Base-by-base conservation (phyloP, 2,113 vertebrate genomes). In the Rhombomys opimus region DNA sequence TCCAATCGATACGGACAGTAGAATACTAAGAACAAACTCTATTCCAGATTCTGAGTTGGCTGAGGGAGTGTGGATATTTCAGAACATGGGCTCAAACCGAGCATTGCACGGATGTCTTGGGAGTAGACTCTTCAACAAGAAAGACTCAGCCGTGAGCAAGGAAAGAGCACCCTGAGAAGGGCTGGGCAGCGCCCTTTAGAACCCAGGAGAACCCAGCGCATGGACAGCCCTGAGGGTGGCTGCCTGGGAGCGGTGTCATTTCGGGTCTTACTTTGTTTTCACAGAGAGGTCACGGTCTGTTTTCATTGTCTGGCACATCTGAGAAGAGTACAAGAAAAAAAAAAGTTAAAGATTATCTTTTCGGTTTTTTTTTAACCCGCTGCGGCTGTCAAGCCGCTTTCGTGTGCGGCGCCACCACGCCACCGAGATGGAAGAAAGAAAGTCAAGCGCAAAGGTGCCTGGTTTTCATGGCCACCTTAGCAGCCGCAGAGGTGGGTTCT, bases 341-440 rank as follows among this genome's bases (percentile, higher is more conserved):
- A 96, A 97, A 96, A 97, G 96, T 98, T 98, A 98, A 98, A 98
- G 96, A 98, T 98, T 98, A 98, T 94, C 98, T 98, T 46, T 46
- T 46, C 89, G 86, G 92, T 91, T 96, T 93, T 97, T 97, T 97
- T 92, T 97, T 97, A 57, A 96, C 91, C 93, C 90, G 91, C 96
- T 18, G 30, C 72, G 90, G 90, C 96, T 97, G 90, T 95, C 95
- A 97, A 95, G 92, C 54, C 93, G 46, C 72, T 85, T 88, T 50
- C 38, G 46, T 68, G 35, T 57, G 15, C 15, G 68, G 18, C 5
- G 68, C 81, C 96, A 73, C 72, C 72, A 46, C 46, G 5, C 70
- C 35, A 61, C 78, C 80, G 72, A 52, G 70, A 68, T 4, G 87
- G 96, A 93, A 94, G 96, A 97, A 95, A 93, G 70, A 46, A 63